Evolutionary conservation across 2,113 vertebrate species (phyloP).

Genomic region (Antechinus flavipes): DNA sequence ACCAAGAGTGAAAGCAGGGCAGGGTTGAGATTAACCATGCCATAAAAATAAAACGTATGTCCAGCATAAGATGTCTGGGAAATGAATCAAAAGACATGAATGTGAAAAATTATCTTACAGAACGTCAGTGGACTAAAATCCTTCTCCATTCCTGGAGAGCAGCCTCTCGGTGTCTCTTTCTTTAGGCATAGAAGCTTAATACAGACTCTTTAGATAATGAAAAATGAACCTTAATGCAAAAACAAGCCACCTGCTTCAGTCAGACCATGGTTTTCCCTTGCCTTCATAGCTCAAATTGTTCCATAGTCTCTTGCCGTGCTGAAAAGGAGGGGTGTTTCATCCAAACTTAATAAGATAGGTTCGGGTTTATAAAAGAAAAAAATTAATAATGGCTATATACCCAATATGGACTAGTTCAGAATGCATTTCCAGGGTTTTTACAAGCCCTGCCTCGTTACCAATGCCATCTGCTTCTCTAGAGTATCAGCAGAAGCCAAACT

Average conservation of each 20-base stretch:
- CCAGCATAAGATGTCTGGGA: constrained; percentile 9
- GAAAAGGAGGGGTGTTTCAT: not conserved
- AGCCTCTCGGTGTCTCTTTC: not conserved
- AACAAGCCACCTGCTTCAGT: not conserved
- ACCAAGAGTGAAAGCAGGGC: constrained; percentile 24
- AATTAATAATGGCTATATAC: not conserved
- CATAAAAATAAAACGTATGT: constrained; percentile 22
- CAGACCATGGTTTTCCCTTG: constrained; percentile 15
- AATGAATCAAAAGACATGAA: constrained; percentile 28
- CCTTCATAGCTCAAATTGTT: not conserved
- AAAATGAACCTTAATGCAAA: not conserved
- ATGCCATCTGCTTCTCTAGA: not conserved
- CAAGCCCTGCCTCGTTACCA: not conserved
- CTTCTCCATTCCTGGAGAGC: not conserved
- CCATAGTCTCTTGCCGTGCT: not conserved
- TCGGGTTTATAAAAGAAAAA: not conserved
- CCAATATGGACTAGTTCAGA: not conserved
- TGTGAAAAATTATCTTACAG: constrained; percentile 65
- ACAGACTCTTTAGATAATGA: not conserved
- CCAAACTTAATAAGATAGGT: not conserved
- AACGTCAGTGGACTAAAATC: not conserved
- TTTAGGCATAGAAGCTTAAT: not conserved
- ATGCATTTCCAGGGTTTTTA: not conserved
- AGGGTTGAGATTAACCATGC: constrained; percentile 11
- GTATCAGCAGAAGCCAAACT: not conserved